Evolutionary conservation across 2,113 vertebrate species (phyloP).

Genomic region (Colistium nudipinnis): DNA sequence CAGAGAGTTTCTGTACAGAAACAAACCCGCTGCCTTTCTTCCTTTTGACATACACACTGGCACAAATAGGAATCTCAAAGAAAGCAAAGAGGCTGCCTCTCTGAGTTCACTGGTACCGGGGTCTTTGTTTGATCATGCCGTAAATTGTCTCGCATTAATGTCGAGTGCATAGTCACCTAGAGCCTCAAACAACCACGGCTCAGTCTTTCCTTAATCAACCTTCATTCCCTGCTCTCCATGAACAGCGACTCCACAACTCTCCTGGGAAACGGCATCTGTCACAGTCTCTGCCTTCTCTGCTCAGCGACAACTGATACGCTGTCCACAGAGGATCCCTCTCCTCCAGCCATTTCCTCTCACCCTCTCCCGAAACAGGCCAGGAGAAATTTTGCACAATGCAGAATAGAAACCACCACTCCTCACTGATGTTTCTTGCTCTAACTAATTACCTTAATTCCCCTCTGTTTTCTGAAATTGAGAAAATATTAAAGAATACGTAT

Average conservation of each 20-base stretch:
- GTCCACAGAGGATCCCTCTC: constrained; percentile 43
- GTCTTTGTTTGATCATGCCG: constrained; percentile 52
- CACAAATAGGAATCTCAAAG: constrained; percentile 59
- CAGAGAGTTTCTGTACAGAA: constrained; percentile 67
- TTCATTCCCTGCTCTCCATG: constrained; percentile 2
- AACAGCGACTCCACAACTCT: constrained; percentile 22
- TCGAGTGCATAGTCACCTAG: constrained; percentile 22
- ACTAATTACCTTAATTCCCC: not conserved
- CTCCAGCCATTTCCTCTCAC: constrained; percentile 39
- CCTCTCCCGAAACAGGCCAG: constrained; percentile 13
- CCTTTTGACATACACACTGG: constrained; percentile 59
- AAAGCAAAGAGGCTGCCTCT: constrained; percentile 58
- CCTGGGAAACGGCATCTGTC: constrained; percentile 44
- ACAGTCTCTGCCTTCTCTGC: constrained; percentile 31
- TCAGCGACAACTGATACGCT: constrained; percentile 50
- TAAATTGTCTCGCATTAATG: constrained; percentile 33
- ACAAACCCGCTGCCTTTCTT: constrained; percentile 60
- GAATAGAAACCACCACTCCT: constrained; percentile 21
- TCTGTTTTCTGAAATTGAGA: not conserved
- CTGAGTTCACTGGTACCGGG: constrained; percentile 12
- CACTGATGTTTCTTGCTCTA: not conserved
- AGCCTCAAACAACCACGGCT: constrained; percentile 10
- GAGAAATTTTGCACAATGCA: constrained; percentile 16
- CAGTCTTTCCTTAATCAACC: not conserved
- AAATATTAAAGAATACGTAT: too few relatives aligned